These are phyloP conservation scores for Craseonycteris thonglongyai DNA, from an alignment of 2,113 vertebrate genomes.

Conservation along the genomic window DNA sequence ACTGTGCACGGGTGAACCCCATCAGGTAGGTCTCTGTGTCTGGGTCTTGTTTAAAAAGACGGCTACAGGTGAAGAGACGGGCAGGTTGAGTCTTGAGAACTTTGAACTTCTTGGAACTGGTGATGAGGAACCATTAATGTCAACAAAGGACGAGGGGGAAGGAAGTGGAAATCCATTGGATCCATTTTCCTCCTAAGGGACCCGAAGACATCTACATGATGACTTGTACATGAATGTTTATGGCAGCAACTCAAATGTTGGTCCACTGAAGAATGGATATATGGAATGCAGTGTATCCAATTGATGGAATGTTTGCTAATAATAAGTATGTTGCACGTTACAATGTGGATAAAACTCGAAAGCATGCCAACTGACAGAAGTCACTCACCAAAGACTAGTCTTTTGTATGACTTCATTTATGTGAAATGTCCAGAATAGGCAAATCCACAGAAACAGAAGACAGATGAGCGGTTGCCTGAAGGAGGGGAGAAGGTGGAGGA, in stretches of 20 bases:
- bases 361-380: not conserved
- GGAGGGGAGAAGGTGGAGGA: not conserved
- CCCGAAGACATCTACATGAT: not conserved
- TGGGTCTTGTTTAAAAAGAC: not conserved
- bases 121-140: not conserved
- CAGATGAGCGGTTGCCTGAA: not conserved
- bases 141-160: not conserved
- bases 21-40: not conserved
- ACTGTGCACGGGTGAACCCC: too few relatives aligned
- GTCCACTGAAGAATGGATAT: not conserved
- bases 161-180: not conserved
- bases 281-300: not conserved
- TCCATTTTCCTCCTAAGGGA: not conserved
- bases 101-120: not conserved
- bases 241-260: not conserved
- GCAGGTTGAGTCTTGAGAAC: not conserved
- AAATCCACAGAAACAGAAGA: not conserved
- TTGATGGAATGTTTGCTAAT: not conserved
- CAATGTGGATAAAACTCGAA: not conserved
- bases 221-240: not conserved
- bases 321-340: not conserved
- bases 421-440: not conserved
- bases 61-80: not conserved
- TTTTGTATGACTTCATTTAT: not conserved
- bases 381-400: not conserved